A percentile compares a stretch with the other conserved stretches of the same genome.
These are phyloP conservation scores for Hippoglossus hippoglossus DNA, from an alignment of 2,797 vertebrate genomes.

Conservation along the genomic window DNA sequence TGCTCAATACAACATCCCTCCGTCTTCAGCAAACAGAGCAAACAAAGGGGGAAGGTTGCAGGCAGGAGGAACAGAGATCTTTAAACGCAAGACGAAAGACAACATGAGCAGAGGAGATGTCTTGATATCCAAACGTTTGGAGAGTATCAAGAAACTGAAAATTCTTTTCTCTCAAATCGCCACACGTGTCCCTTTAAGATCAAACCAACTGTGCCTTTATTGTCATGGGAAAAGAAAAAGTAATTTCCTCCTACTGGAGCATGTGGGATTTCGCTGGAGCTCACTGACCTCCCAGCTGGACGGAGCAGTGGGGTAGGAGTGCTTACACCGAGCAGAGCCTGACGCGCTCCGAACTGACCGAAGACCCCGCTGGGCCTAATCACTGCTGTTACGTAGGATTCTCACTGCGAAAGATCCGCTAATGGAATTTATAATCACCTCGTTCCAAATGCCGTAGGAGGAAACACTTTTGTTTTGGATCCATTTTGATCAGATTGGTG, in stretches of 20 bases:
- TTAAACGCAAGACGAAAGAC: slow-evolving; percentile 33
- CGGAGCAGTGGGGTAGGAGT: slow-evolving; percentile 36
- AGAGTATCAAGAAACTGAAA: not conserved
- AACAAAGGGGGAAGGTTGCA: slow-evolving; percentile 38
- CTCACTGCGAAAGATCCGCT: slow-evolving; percentile 39
- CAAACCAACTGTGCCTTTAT: slow-evolving; percentile 62
- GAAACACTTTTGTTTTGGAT: slow-evolving; percentile 40
- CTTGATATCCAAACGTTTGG: slow-evolving; percentile 22
- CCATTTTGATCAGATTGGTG: slow-evolving; percentile 33
- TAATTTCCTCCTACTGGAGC: slow-evolving; percentile 60
- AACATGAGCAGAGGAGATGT: slow-evolving; percentile 10
- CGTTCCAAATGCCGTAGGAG: slow-evolving; percentile 23
- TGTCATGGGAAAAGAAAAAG: slow-evolving; percentile 58
- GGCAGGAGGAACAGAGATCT: slow-evolving; percentile 13
- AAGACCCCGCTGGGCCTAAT: slow-evolving; percentile 60
- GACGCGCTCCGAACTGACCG: slow-evolving; percentile 51
- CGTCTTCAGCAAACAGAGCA: slow-evolving; percentile 44
- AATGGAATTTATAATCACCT: slow-evolving; percentile 67
- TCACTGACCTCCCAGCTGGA: slow-evolving; percentile 61
- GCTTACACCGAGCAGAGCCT: slow-evolving; percentile 26
- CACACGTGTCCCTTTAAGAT: slow-evolving; percentile 41
- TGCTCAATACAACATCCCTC: slow-evolving; percentile 45
- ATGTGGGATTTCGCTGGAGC: slow-evolving; percentile 60
- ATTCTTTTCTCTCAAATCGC: slow-evolving; percentile 23
- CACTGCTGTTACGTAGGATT: slow-evolving; percentile 50